Conservation (phyloP, 2,888 invertebrate genomes). For the Dioctria linearis region DNA sequence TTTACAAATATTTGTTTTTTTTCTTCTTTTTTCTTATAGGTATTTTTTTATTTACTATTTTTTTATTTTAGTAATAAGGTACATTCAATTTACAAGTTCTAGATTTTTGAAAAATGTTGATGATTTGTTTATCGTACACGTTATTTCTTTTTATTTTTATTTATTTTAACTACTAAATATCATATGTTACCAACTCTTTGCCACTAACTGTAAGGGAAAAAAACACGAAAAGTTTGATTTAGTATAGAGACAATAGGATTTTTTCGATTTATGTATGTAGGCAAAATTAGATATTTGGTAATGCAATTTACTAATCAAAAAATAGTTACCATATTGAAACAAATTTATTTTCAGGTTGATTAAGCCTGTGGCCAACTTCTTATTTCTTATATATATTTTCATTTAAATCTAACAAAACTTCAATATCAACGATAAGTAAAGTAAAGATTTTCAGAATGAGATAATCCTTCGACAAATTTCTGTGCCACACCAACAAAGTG, state of each 20-base stretch:
- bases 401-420: too few relatives aligned
- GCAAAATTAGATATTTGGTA: background rate
- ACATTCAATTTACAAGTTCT: conserved; percentile 40
- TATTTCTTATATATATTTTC: too few relatives aligned
- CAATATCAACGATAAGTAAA: too few relatives aligned
- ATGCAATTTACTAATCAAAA: background rate
- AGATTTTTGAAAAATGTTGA: conserved; percentile 31
- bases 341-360: too few relatives aligned
- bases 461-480: too few relatives aligned
- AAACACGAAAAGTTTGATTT: too few relatives aligned
- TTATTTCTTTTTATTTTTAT: conserved; percentile 13
- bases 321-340: background rate
- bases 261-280: background rate
- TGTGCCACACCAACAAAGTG: too few relatives aligned
- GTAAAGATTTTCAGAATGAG: too few relatives aligned
- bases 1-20: conserved; percentile 24
- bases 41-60: background rate
- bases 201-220: background rate
- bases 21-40: too few relatives aligned
- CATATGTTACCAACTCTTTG: conserved; percentile 34
- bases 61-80: conserved; percentile 42
- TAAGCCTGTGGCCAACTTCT: too few relatives aligned
- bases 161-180: conserved; percentile 34
- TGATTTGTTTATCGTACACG: conserved; percentile 14
- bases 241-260: too few relatives aligned